Evolutionary conservation across 1,140 invertebrate genomes (phyloP), one percentile per base, ranked within the genome.

Genomic region (Antheraea mylitta): DNA sequence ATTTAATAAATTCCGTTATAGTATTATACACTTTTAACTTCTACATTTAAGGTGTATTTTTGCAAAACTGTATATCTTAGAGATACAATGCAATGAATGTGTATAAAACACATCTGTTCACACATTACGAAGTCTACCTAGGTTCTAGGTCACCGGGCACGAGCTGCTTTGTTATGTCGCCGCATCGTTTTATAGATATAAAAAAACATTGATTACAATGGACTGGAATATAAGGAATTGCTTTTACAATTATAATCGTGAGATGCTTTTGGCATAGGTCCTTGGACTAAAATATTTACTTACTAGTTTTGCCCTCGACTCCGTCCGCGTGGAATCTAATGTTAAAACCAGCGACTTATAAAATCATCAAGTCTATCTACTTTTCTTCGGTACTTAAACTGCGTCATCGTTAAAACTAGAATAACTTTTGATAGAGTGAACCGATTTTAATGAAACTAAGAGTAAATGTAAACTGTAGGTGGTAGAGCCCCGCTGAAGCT

Each of bases 141-240:
- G 71, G 85, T 82, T 87, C 82, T 86, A 85, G 83, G 85, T 85
- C 83, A 81, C 64, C 80, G 73, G 67, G 82, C 79, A 82, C 80
- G 80, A 74, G 78, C 74, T 37, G 71, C 64, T 74, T 77, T 78
- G 79, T 76, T 80, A 76, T 76, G 78, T 75, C 66, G 67, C 53
- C 42, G 19, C 61, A 72, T 66, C 64, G 68, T 65, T 69, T 66
- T 45, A 67, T 69, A 38, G 67, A 69, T 69, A 2, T 16, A 53
- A 13, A 16, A n/a, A 53, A 53, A 48, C 36, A 18, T 65, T 13
- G 64, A 65, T 22, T 42, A 61, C 60, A 61, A 61, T 61, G 60
- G 18, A 6, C 19, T 19, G 11, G 30, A 19, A 61, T 36, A 22
- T 61, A 30, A 61, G 19, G 18, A 36, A 61, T 61, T 30, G 30